Conservation (phyloP, 2,113 vertebrate genomes). For the Limnothrissa miodon region DNA sequence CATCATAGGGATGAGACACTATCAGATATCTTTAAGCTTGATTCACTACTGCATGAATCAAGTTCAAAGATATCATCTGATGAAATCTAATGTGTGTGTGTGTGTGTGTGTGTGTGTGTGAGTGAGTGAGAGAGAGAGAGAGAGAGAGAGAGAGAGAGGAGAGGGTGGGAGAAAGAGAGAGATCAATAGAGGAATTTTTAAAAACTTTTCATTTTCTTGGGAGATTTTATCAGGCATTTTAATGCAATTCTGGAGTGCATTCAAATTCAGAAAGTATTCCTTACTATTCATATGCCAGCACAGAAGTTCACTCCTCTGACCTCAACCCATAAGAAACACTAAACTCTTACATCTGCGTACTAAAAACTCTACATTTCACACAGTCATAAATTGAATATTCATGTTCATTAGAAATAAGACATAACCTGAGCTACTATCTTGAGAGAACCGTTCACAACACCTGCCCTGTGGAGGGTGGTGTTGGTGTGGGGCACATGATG, state of each 20-base stretch:
- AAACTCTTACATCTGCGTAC: conserved; percentile 4
- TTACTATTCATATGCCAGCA: not conserved
- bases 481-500: not conserved
- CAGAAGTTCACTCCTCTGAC: not conserved
- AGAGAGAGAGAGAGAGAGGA: not conserved
- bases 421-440: not conserved
- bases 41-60: not conserved
- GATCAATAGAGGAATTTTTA: not conserved
- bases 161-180: not conserved
- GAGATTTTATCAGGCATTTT: not conserved
- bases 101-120: not conserved
- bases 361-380: conserved; percentile 5
- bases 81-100: not conserved
- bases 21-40: not conserved
- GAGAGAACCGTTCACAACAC: not conserved
- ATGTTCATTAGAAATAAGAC: not conserved
- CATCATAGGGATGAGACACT: not conserved
- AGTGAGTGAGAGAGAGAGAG: not conserved
- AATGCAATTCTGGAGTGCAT: not conserved
- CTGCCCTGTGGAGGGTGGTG: not conserved
- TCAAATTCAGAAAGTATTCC: not conserved
- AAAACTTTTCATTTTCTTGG: not conserved
- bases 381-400: not conserved
- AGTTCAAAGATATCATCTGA: not conserved
- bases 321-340: not conserved